Evolutionary conservation across 2,888 invertebrate genomes (phyloP), one percentile per base, ranked within the genome.

Genomic region (Macropis europaea): DNA sequence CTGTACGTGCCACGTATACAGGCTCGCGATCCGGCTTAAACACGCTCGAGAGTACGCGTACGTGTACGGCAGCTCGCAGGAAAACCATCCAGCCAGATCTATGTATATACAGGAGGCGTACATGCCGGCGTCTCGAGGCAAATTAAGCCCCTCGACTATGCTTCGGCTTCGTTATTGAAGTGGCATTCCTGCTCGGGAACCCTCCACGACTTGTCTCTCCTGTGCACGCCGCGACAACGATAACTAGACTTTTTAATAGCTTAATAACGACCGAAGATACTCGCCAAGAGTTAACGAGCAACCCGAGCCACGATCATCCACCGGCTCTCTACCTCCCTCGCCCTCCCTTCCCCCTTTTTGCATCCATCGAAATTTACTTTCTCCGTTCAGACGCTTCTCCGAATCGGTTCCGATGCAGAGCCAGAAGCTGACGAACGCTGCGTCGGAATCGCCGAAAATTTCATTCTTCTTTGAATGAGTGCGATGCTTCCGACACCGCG

Each of bases 121-220:
- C 60, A 64, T 68, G 66, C 50, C 63, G 62, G 79, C 69, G 69
- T 79, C 81, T 81, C 80, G 73, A 77, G 73, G 84, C 79, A 82
- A 85, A 85, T 85, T 83, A 85, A 85, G 79, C 78, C 78, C 71
- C 82, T 72, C 67, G 68, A 74, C 75, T 77, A 57, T 52, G 71
- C 77, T 76, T 82, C 73, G 72, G 73, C 80, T 82, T 80, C 81
- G 81, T 82, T 80, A 80, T 82, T 82, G 80, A 80, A 82, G 78
- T 66, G 72, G 76, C 77, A 80, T 82, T 81, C 81, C 79, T 71
- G 67, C 74, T 48, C 69, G 60, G 63, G 60, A 76, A 72, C 73
- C 76, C 82, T 80, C 76, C 60, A 72, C 69, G 70, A 79, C 50
- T 71, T 54, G 69, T 73, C 78, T 56, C 63, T 60, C 64, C 47